Base-by-base conservation (phyloP, 2,888 invertebrate genomes). In the Chrysotoxum bicinctum region DNA sequence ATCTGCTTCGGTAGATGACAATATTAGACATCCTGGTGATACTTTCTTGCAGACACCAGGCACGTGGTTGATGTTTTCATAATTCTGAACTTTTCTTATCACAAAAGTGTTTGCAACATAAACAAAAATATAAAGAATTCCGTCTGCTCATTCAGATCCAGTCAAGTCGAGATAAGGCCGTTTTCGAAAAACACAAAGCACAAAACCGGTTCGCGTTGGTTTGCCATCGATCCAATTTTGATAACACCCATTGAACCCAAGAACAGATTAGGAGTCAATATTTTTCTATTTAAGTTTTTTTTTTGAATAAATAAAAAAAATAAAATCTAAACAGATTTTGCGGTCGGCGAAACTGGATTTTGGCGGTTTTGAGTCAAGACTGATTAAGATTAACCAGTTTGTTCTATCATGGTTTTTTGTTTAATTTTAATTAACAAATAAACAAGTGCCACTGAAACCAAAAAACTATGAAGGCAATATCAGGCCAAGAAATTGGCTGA, bases 211-310 rank as follows among this genome's bases (percentile, higher is more conserved):
- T 87, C 43, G 14, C 21, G 66, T 80, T 64, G 52, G 83, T 69
- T 80, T 50, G 50, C 3, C 43, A 69, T 60, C 74, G 83, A 75
- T 82, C 87, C 69, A 84, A 52, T 76, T 84, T 84, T 79, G 87
- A 88, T 88, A 82, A 87, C 76, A 87, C 82, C 73, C 69, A 68
- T 68, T 76, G 85, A 78, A 83, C 85, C 54, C 43, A 40, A 69
- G 69, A 66, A 82, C 68, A 60, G 80, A 82, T 87, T 69, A 80
- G 80, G 72, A 66, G 68, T 74, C 23, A 66, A 78, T 62, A 45
- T 77, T 48, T 69, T 80, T 75, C 62, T 56, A 62, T 69, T 80
- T 58, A 21, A 12, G 2, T 21, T 23, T 21, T 37, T 60, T 14
- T 4, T 56, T 35, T 35, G 16, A 35, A 0, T 56, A 6, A 56